Percentiles rank a stretch among this genome's conserved stretches.
Evolutionary conservation across 2,113 vertebrate species (phyloP).

Genomic region (Psilopsiagon aymara): DNA sequence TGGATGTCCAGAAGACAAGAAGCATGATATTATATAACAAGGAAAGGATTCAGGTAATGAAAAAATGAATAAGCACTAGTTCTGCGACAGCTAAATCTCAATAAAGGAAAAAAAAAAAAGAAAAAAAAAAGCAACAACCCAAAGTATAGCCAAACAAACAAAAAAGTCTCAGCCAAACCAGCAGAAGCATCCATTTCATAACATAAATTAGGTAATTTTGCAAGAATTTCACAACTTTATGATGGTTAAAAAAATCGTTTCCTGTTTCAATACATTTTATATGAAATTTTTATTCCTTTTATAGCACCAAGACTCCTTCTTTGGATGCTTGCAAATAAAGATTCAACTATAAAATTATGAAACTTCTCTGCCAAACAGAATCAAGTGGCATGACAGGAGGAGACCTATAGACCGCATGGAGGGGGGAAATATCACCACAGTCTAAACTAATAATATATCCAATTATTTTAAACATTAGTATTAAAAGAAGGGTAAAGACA

Average conservation of each 20-base stretch:
- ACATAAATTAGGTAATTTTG: not conserved
- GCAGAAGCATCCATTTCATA: not conserved
- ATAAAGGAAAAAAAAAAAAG: not conserved
- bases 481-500: not conserved
- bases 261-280: not conserved
- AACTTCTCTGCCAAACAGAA: not conserved
- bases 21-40: not conserved
- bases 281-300: not conserved
- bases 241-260: not conserved
- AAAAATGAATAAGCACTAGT: not conserved
- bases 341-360: not conserved
- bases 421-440: not conserved
- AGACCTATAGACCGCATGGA: not conserved
- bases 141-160: fast-evolving
- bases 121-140: not conserved
- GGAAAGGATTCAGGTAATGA: not conserved
- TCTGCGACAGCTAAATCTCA: not conserved
- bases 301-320: not conserved
- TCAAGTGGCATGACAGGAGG: not conserved
- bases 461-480: not conserved
- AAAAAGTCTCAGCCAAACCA: not conserved
- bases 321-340: not conserved
- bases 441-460: not conserved
- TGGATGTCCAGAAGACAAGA: not conserved
- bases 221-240: not conserved